A percentile compares a stretch with the other conserved stretches of the same genome.
These are phyloP conservation scores for Drosophila bunnanda DNA, from an alignment of 2,888 invertebrate genomes.

Conservation along the genomic window DNA sequence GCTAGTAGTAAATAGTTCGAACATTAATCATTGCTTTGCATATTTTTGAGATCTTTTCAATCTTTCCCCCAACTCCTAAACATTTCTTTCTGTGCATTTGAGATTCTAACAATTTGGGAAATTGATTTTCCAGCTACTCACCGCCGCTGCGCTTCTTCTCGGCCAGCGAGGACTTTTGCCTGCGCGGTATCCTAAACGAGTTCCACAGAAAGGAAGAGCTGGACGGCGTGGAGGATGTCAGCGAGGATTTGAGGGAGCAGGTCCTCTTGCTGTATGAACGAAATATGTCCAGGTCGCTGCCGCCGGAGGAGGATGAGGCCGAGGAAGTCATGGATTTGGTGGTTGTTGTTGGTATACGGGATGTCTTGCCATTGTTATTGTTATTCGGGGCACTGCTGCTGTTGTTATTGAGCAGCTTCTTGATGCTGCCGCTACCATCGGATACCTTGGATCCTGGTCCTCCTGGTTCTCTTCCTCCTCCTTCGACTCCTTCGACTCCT, in stretches of 20 bases:
- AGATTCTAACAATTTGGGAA: slow-evolving; percentile 2
- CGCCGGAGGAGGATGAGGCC: slow-evolving; percentile 55
- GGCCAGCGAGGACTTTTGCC: slow-evolving; percentile 76
- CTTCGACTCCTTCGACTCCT: too few relatives aligned
- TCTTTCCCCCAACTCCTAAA: background rate
- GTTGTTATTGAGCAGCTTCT: slow-evolving; percentile 59
- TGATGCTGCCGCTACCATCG: slow-evolving; percentile 36
- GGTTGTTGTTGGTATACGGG: slow-evolving; percentile 73
- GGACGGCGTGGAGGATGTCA: slow-evolving; percentile 45
- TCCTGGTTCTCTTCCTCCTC: slow-evolving; percentile 14
- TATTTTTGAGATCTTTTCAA: background rate
- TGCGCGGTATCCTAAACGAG: slow-evolving; percentile 84
- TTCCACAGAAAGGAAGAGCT: slow-evolving; percentile 83
- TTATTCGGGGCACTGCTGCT: slow-evolving; percentile 41
- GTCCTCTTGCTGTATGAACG: slow-evolving; percentile 36
- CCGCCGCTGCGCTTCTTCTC: slow-evolving; percentile 42
- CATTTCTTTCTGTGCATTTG: background rate
- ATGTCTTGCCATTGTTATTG: slow-evolving; percentile 60
- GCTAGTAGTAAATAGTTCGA: background rate
- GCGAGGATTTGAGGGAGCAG: slow-evolving; percentile 52
- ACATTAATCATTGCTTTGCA: background rate
- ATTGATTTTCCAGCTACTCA: slow-evolving; percentile 70
- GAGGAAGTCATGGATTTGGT: slow-evolving; percentile 46
- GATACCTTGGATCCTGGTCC: slow-evolving; percentile 2
- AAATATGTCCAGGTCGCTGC: slow-evolving; percentile 82